Percentiles rank a stretch among this genome's conserved stretches.
These are phyloP conservation scores for Alcis repandata DNA, from an alignment of 2,888 invertebrate genomes.

Conservation along the genomic window DNA sequence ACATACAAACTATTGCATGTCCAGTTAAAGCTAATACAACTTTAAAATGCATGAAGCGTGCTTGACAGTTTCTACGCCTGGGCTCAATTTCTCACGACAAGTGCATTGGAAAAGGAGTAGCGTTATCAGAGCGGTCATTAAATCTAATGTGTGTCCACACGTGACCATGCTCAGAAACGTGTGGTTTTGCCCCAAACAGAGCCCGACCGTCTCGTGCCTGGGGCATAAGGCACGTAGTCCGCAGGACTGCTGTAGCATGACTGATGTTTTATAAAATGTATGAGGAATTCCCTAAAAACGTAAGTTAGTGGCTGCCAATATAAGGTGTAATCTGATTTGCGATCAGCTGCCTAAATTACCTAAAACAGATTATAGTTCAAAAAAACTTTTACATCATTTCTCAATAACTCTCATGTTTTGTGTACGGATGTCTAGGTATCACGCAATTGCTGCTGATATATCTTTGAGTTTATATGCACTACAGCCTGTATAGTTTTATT, in stretches of 20 bases:
- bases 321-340: too few relatives aligned
- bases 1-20: not conserved
- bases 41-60: not conserved
- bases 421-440: too few relatives aligned
- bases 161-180: conserved; percentile 43
- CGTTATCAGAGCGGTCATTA: conserved; percentile 54
- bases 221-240: conserved; percentile 1
- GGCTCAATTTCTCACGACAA: conserved; percentile 32
- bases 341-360: too few relatives aligned
- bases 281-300: not conserved
- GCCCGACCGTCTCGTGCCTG: not conserved
- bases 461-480: too few relatives aligned
- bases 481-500: too few relatives aligned
- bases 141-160: conserved; percentile 40
- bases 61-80: not conserved
- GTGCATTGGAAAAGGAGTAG: conserved; percentile 43
- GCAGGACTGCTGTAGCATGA: not conserved
- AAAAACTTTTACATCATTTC: too few relatives aligned
- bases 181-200: conserved; percentile 36
- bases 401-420: too few relatives aligned
- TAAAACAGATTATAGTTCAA: too few relatives aligned
- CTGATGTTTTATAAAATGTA: not conserved
- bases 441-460: not conserved
- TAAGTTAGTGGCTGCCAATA: too few relatives aligned
- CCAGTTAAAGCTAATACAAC: not conserved